Conservation (phyloP, 1,140 invertebrate species). For the Alviniconcha marisindica region DNA sequence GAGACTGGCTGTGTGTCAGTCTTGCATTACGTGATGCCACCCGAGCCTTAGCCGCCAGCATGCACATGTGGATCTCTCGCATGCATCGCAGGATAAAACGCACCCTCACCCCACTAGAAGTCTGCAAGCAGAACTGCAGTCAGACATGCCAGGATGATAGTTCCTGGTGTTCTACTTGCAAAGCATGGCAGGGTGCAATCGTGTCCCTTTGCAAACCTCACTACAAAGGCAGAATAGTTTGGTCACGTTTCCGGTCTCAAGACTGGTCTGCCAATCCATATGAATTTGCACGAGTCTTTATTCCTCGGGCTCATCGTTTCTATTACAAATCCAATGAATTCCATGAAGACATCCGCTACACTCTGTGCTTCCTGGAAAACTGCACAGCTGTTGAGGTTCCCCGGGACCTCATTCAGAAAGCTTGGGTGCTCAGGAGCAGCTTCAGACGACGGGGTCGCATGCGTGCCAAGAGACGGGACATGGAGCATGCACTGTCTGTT, state of each 20-base stretch:
- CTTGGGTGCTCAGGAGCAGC: slow-evolving; percentile 45
- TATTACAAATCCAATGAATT: slow-evolving; percentile 56
- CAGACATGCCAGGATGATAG: neutral
- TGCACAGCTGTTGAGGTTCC: slow-evolving; percentile 37
- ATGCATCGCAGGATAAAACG: slow-evolving; percentile 43
- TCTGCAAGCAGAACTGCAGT: slow-evolving; percentile 49
- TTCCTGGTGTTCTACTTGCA: slow-evolving; percentile 46
- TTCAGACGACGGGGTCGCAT: slow-evolving; percentile 43
- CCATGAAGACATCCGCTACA: slow-evolving; percentile 54
- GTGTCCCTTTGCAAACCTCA: slow-evolving; percentile 36
- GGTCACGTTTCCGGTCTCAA: slow-evolving; percentile 48
- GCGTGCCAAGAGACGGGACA: slow-evolving; percentile 38
- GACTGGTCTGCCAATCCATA: slow-evolving; percentile 52
- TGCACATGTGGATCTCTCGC: slow-evolving; percentile 46
- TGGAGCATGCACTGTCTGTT: slow-evolving; percentile 36
- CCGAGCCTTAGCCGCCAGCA: slow-evolving; percentile 41
- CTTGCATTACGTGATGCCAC: slow-evolving; percentile 52
- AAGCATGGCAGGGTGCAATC: slow-evolving; percentile 46
- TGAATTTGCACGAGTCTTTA: slow-evolving; percentile 53
- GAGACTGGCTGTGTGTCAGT: slow-evolving; percentile 50
- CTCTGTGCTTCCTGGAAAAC: slow-evolving; percentile 52
- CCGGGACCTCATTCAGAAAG: slow-evolving; percentile 41
- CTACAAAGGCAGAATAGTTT: slow-evolving; percentile 42
- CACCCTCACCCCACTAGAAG: neutral
- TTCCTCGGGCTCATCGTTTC: slow-evolving; percentile 51